Evolutionary conservation across 1,140 invertebrate genomes (phyloP), one percentile per base, ranked within the genome.

Genomic region (Euwallacea similis): DNA sequence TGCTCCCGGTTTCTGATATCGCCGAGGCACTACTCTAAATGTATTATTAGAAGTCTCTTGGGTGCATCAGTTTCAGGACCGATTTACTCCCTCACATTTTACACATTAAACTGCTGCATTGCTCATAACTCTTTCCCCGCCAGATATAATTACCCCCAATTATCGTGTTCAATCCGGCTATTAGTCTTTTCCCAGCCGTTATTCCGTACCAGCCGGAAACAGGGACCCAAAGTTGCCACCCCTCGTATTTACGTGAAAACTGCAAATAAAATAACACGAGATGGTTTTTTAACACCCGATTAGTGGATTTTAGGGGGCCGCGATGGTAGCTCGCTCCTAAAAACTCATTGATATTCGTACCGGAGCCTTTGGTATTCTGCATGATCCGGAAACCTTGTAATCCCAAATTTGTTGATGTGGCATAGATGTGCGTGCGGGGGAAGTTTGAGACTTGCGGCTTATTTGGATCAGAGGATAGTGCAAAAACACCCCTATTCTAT

Each of bases 151-250:
- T 68, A 61, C 43, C 13, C 55, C 56, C 44, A 68, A 68, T 68
- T 68, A 66, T 50, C 66, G 55, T 58, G 53, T 61, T 61, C 58
- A 61, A 58, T 44, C 66, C 66, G 44, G 11, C 61, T 68, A 68
- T 68, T 68, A 61, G 66, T 60, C 66, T 68, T 68, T 68, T 68
- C 42, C 53, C 66, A 60, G 58, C 61, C 66, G 58, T 60, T 60
- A 68, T 41, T 60, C 33, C 66, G 66, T 68, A 68, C 66, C 66
- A 68, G 66, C 58, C 66, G 66, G 58, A 68, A 60, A 68, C 60
- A 43, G 66, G 66, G 55, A 67, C 55, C 46, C 46, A 10, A 11
- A 2, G 9, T 47, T 53, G 33, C 53, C 16, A 15, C 10, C 9
- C 55, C 53, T 42, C 54, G 46, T 50, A 11, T 50, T 50, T 50